phyloP scores from a whole-genome alignment of 2,888 invertebrate genomes.

The Phaedon cochleariae region DNA sequence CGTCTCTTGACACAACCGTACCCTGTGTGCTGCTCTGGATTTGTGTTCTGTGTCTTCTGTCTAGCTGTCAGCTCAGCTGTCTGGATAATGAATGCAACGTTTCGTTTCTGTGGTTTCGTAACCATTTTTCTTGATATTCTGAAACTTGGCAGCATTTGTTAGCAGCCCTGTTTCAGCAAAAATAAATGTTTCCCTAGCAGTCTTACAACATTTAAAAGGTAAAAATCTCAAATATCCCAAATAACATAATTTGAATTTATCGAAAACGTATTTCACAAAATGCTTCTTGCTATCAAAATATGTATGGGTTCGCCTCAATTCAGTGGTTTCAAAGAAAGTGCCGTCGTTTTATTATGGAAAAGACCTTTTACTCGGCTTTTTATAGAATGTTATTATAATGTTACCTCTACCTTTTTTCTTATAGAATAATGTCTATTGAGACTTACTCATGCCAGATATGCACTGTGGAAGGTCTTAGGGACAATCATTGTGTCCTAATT shows the following conservation, averaged over 20 bases:
- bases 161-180: constrained; percentile 61
- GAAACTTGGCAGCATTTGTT: constrained; percentile 63
- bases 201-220: constrained; percentile 58
- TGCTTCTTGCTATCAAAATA: neutral
- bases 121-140: constrained; percentile 33
- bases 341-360: neutral
- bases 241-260: neutral
- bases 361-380: neutral
- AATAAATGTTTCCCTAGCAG: constrained; percentile 63
- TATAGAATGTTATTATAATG: no score
- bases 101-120: no score
- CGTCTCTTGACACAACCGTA: no score
- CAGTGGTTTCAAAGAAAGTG: no score
- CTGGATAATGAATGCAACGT: no score
- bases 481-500: constrained; percentile 66
- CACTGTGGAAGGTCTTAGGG: constrained; percentile 64
- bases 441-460: constrained; percentile 70
- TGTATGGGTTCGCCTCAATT: neutral
- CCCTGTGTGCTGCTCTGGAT: no score
- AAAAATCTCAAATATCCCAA: constrained; percentile 35
- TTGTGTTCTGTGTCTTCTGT: no score
- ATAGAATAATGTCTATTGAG: constrained; percentile 53
- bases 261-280: neutral
- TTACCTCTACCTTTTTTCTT: constrained; percentile 30
- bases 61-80: no score